Base-by-base conservation (phyloP, 2,888 invertebrate genomes). In the Andricus curvator region DNA sequence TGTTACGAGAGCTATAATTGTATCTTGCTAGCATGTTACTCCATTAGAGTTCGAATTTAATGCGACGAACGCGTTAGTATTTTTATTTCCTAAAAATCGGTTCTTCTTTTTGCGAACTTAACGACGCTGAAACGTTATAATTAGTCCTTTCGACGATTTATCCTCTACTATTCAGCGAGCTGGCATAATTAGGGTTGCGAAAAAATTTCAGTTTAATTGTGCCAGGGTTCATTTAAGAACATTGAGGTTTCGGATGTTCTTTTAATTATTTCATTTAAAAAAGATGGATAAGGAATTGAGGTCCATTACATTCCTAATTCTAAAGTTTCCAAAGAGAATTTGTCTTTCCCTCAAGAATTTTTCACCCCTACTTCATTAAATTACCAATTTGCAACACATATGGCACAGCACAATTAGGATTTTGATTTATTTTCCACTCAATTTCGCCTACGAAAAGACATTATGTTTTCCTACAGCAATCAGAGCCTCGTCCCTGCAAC, bases 1-100 rank as follows among this genome's bases (percentile, higher is more conserved):
- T 74, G 74, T 74, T 74, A 74, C 74, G 74, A 74, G 56, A 51
- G 56, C 56, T 74, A 74, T 74, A 74, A 74, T 74, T 74, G 74
- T 74, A 74, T 74, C 74, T 29, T 51, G 33, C 74, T 56, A 51
- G 74, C 74, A 74, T 74, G 51, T 74, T 37, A 74, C 56, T 74
- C 74, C 74, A 74, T 74, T 74, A 56, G 33, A 56, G 74, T 74
- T 74, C 56, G 74, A 74, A 74, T 74, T 74, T 74, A 74, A 74
- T 74, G 29, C 56, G 56, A 33, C n/a, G n/a, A 56, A 74, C 56
- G 74, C 56, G 56, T 74, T 74, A 74, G 56, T 74, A 74, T 74
- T 74, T 74, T 74, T 74, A 74, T 74, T 74, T 60, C 33, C 33
- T 74, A 22, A 60, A 74, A 51, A 74, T 74, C 74, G 33, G 56